Base-by-base conservation (phyloP, 2,797 vertebrate species). In the Eutrigla gurnardus region DNA sequence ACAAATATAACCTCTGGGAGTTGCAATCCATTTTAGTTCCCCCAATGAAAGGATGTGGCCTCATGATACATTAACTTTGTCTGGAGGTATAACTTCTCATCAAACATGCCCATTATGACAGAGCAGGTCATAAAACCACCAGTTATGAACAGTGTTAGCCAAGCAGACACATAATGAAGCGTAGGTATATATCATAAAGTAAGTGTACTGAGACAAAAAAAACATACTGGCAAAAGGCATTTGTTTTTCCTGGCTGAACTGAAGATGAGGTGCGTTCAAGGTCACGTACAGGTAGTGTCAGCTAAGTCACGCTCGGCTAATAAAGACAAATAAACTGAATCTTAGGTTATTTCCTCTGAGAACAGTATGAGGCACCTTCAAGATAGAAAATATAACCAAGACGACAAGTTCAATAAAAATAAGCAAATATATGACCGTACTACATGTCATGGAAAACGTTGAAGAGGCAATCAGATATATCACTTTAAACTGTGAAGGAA, bases 41-140 rank as follows among this genome's bases (percentile, higher is more conserved):
- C 5, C 43, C 17, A 52, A 66, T 58, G 2, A 46, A 61, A 53
- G 46, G 32, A 15, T 18, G 45, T 17, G 1, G 11, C 5, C 35
- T 72, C 2, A 50, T 33, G 66, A 85, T 72, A 75, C 65, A 66
- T 78, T 42, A 25, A 25, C 47, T 59, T 55, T 33, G 50, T 65
- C 66, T 77, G 50, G 59, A 75, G 10, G 54, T 2, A 2, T 74
- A 71, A 37, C 37, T 43, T 55, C 55, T 62, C 52, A 50, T 66
- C 60, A 65, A 53, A 32, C 60, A 37, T 65, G 63, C 42, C 68
- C 59, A 3, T 49, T 59, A 39, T 53, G 65, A 35, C 69, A 55
- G 43, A 49, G 5, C 54, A 35, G 62, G 57, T 78, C 68, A 79
- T 79, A 17, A 83, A 83, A 75, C 46, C 60, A 13, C 32, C 35